Conservation (phyloP, 2,797 vertebrate genomes). For the Iguana delicatissima region DNA sequence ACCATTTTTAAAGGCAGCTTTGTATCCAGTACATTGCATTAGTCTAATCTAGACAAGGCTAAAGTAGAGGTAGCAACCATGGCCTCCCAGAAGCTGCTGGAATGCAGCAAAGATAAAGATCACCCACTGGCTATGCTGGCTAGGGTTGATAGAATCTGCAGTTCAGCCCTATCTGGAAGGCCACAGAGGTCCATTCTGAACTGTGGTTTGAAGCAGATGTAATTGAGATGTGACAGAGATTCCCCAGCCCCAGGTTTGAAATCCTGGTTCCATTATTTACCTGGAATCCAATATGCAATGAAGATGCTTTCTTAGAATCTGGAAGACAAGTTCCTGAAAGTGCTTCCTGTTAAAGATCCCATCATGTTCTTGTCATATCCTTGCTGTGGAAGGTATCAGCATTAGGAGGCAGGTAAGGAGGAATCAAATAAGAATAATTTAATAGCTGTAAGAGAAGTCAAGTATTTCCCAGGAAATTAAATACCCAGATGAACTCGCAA, state of each 20-base stretch:
- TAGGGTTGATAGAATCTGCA: not conserved
- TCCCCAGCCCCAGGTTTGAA: rapidly evolving
- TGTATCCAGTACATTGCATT: not conserved
- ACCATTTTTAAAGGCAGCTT: not conserved
- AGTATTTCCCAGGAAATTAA: not conserved
- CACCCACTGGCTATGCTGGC: not conserved
- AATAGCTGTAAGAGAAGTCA: not conserved
- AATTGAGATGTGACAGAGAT: not conserved
- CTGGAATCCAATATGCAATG: conserved; percentile 59
- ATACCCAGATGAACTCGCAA: not conserved
- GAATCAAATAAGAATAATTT: rapidly evolving
- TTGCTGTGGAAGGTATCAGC: conserved; percentile 75
- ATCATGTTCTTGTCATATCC: conserved; percentile 83
- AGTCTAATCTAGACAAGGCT: not conserved
- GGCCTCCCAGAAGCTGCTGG: not conserved
- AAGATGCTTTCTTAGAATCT: conserved; percentile 75
- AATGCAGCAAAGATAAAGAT: not conserved
- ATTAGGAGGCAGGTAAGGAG: rapidly evolving
- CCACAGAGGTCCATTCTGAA: not conserved
- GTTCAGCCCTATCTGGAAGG: not conserved
- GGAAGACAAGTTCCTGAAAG: conserved; percentile 80
- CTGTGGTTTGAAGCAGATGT: not conserved
- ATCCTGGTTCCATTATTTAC: conserved; percentile 57
- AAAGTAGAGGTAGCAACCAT: not conserved
- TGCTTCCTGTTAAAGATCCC: conserved; percentile 78